phyloP scores from a whole-genome alignment of 37 sponge, comb jelly and placozoan species.

The Theonella swinhoei region DNA sequence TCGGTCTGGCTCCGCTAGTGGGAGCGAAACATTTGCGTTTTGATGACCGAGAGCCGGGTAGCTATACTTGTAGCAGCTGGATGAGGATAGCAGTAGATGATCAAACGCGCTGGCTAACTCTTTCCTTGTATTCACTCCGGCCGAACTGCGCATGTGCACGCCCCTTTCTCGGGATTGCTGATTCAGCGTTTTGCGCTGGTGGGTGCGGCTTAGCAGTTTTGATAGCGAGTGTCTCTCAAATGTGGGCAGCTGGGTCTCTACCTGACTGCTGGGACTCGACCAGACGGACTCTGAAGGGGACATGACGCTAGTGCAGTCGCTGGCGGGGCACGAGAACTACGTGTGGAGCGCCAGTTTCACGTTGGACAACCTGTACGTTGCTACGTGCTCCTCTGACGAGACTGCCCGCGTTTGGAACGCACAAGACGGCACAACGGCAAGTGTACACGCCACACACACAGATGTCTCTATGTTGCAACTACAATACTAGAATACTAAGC shows the following conservation, averaged over 20 bases:
- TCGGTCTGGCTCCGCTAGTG: too few relatives aligned
- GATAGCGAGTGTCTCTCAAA: not conserved
- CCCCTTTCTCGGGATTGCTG: not conserved
- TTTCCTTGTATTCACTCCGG: too few relatives aligned
- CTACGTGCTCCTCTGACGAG: slow-evolving; percentile 41
- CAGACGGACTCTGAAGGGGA: not conserved
- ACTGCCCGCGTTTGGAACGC: slow-evolving; percentile 21
- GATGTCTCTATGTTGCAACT: too few relatives aligned
- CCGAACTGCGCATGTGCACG: too few relatives aligned
- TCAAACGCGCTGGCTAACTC: too few relatives aligned
- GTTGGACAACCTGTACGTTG: not conserved
- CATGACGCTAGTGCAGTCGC: not conserved
- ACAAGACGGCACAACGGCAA: not conserved
- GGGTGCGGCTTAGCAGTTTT: not conserved
- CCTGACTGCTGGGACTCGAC: too few relatives aligned
- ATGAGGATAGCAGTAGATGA: too few relatives aligned
- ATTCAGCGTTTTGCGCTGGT: not conserved
- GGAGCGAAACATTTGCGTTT: too few relatives aligned
- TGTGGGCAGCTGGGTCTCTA: too few relatives aligned
- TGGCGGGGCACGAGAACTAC: slow-evolving; percentile 11
- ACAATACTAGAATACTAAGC: too few relatives aligned
- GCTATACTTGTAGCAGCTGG: too few relatives aligned
- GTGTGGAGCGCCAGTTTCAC: slow-evolving; percentile 25
- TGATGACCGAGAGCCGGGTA: too few relatives aligned
- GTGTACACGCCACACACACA: not conserved